Percentiles rank a stretch among this genome's conserved stretches.
Evolutionary conservation across 2,797 vertebrate species (phyloP).

Genomic region (Spheniscus humboldti): DNA sequence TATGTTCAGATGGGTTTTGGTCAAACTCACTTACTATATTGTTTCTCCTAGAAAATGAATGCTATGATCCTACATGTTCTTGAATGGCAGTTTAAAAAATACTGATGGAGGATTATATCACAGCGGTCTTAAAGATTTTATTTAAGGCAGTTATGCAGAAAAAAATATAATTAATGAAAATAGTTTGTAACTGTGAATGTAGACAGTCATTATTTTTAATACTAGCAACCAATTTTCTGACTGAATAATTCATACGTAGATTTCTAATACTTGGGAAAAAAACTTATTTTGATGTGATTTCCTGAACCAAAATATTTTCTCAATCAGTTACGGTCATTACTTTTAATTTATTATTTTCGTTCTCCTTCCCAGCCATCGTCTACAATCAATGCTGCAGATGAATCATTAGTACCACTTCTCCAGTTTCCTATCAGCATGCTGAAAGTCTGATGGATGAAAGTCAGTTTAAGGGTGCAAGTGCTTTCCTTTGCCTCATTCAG

Average conservation of each 20-base stretch:
- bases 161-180: neutral
- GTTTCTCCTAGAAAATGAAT: neutral
- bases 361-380: neutral
- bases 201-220: neutral
- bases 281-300: neutral
- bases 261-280: neutral
- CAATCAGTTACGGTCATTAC: neutral
- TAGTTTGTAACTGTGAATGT: neutral
- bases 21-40: neutral
- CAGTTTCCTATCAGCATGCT: neutral
- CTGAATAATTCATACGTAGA: neutral
- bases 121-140: neutral
- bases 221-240: neutral
- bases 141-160: neutral
- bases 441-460: neutral
- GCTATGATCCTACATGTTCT: neutral
- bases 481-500: neutral
- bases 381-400: neutral
- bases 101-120: neutral
- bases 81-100: neutral
- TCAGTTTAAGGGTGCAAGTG: neutral
- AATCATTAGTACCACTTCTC: neutral
- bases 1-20: neutral
- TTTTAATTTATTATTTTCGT: neutral
- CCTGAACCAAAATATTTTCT: conserved; percentile 19